Base-by-base conservation (phyloP, 1,140 invertebrate genomes). In the Pteromalus puparum region DNA sequence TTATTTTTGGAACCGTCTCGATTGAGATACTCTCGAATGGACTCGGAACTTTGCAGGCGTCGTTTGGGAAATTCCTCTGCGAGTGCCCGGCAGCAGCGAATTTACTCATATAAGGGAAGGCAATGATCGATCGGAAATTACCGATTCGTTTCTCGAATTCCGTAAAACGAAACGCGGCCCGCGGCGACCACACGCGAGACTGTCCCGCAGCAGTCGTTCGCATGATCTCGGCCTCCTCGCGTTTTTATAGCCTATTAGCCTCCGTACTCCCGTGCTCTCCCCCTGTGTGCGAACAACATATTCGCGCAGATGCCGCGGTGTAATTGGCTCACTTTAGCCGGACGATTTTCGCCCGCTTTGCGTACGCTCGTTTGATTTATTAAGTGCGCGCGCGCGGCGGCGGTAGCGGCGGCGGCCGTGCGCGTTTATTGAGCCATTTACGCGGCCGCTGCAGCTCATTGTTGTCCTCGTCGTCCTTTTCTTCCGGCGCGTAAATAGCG, bases 351-450 rank as follows among this genome's bases (percentile, higher is more conserved):
- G 21, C n/a, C 15, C 34, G n/a, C 15, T 76, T 76, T 76, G 34
- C 46, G n/a, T 76, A 53, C 24, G 15, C 10, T 30, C 53, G 48
- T 12, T 78, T 78, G 76, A 78, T 78, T 78, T 78, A 78, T 78
- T 78, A 78, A 34, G 46, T 78, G 46, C 46, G 42, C 28, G 24
- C 3, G 6, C 10, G 3, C 9, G n/a, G n/a, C n/a, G n/a, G n/a
- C n/a, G n/a, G n/a, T n/a, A n/a, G n/a, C n/a, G n/a, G n/a, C n/a
- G n/a, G n/a, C n/a, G n/a, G n/a, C n/a, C n/a, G n/a, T n/a, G 2
- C 34, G 72, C 48, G 26, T 78, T 78, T 78, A 78, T 78, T 78
- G 76, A 78, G 76, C 48, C 76, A 78, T 65, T 78, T 65, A 65
- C 76, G 48, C 48, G 48, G n/a, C 46, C 12, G 73, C n/a, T 9